Conservation (phyloP, 2,113 vertebrate species). For the Ardeotis arabs region DNA sequence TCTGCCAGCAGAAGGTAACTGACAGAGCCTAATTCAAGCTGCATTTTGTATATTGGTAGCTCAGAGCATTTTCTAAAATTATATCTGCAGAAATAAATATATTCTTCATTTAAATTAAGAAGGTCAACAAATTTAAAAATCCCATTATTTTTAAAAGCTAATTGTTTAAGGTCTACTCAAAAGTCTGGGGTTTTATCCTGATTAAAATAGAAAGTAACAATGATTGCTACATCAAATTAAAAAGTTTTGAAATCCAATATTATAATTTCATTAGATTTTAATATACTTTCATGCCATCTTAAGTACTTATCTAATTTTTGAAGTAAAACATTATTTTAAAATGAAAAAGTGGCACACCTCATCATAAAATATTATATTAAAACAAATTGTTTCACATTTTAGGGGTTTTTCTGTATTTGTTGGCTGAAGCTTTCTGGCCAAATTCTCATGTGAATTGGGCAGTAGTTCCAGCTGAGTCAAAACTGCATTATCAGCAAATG, state of each 20-base stretch:
- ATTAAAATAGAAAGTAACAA: neutral
- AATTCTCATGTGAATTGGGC: neutral
- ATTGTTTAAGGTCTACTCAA: neutral
- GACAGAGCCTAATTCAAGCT: neutral
- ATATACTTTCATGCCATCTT: neutral
- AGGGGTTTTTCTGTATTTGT: neutral
- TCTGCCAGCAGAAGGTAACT: neutral
- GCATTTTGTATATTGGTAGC: neutral
- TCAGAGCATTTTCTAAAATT: neutral
- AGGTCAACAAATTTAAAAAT: neutral
- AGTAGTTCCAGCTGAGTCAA: neutral
- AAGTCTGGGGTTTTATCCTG: neutral
- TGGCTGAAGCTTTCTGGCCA: neutral
- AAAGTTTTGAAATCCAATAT: neutral
- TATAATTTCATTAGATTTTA: neutral
- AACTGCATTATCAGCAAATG: neutral
- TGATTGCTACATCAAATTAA: neutral
- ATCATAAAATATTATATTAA: neutral
- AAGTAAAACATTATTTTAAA: neutral
- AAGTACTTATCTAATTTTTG: neutral
- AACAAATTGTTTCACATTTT: neutral
- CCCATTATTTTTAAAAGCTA: neutral
- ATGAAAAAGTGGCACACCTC: neutral
- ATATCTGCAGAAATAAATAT: neutral
- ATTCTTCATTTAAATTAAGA: neutral